Percentiles rank a stretch among this genome's conserved stretches.
Evolutionary conservation across 2,113 vertebrate genomes (phyloP).

Genomic region (Rostratula benghalensis): DNA sequence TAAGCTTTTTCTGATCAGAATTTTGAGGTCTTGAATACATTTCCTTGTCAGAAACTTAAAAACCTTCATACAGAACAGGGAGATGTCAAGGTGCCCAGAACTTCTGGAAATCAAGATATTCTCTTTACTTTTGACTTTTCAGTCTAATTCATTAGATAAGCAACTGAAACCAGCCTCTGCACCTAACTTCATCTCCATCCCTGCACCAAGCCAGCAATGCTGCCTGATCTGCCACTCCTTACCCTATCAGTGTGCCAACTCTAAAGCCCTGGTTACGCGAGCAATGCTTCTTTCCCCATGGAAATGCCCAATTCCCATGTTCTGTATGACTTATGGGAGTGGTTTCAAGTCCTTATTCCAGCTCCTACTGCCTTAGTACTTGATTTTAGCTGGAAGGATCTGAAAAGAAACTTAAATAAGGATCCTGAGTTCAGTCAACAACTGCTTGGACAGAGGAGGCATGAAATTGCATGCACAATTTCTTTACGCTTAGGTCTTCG

Average conservation of each 20-base stretch:
- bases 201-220: not conserved
- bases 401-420: not conserved
- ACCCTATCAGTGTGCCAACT: not conserved
- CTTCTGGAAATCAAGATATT: not conserved
- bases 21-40: not conserved
- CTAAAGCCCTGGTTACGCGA: not conserved
- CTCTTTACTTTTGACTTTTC: not conserved
- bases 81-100: not conserved
- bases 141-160: not conserved
- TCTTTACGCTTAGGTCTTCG: not conserved
- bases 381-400: not conserved
- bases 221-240: not conserved
- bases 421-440: not conserved
- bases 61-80: too few relatives aligned
- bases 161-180: not conserved
- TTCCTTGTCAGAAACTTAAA: not conserved
- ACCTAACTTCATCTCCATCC: not conserved
- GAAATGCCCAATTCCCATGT: not conserved
- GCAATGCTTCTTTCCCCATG: not conserved
- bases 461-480: not conserved
- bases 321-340: fast-evolving
- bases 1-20: not conserved
- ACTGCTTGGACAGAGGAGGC: not conserved
- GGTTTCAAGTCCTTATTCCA: not conserved
- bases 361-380: not conserved